A percentile compares a stretch with the other conserved stretches of the same genome.
Evolutionary conservation across 2,113 vertebrate species (phyloP).

Genomic region (Vidua macroura): DNA sequence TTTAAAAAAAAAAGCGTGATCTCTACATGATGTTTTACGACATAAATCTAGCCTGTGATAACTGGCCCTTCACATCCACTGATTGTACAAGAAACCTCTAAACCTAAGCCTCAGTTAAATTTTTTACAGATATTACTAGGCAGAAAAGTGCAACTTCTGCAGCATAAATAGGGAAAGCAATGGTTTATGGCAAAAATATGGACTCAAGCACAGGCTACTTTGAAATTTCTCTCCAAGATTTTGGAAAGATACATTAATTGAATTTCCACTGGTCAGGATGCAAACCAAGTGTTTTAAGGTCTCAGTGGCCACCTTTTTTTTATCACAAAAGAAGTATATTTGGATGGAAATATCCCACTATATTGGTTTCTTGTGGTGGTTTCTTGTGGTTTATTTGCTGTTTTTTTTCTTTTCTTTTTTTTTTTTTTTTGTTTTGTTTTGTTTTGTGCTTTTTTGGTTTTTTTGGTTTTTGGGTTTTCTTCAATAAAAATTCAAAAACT

Average conservation of each 20-base stretch:
- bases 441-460: not conserved
- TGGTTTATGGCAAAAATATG: not conserved
- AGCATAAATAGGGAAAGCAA: not conserved
- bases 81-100: not conserved
- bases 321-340: not conserved
- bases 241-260: not conserved
- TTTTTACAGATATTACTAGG: not conserved
- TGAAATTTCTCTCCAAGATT: not conserved
- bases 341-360: not conserved
- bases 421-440: too few relatives aligned
- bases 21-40: not conserved
- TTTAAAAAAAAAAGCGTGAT: not conserved
- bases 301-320: not conserved
- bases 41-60: not conserved
- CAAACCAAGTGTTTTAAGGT: not conserved
- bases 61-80: not conserved
- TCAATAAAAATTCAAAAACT: not conserved
- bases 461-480: not conserved
- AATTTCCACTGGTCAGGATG: not conserved
- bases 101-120: not conserved
- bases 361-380: not conserved
- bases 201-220: not conserved
- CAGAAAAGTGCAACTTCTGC: not conserved
- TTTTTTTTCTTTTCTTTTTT: not conserved
- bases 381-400: not conserved